phyloP scores from a whole-genome alignment of 2,888 invertebrate species.

The Meloe dianella region DNA sequence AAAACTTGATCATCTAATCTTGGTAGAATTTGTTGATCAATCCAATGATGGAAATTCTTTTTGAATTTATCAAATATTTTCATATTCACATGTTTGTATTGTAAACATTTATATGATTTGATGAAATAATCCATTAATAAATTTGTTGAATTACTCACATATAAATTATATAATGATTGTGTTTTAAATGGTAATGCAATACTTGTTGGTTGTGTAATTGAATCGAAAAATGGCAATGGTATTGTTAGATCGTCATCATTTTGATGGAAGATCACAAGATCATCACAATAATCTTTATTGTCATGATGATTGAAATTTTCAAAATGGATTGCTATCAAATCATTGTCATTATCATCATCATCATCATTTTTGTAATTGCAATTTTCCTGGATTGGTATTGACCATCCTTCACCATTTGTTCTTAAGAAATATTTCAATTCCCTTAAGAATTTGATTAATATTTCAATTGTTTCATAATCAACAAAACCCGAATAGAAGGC shows the following conservation, averaged over 20 bases:
- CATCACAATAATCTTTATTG: conserved; percentile 37
- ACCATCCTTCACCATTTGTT: conserved; percentile 69
- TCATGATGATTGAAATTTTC: conserved; percentile 20
- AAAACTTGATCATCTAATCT: conserved; percentile 67
- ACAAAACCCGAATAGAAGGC: conserved; percentile 70
- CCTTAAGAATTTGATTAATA: conserved; percentile 64
- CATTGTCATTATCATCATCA: conserved; percentile 17
- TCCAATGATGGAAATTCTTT: conserved; percentile 63
- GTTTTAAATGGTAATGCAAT: conserved; percentile 68
- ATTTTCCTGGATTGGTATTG: conserved; percentile 46
- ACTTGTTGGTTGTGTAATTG: conserved; percentile 61
- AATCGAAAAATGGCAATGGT: conserved; percentile 68
- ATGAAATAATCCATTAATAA: conserved; percentile 64
- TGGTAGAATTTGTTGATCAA: conserved; percentile 57
- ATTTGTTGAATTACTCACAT: conserved; percentile 53
- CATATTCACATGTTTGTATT: conserved; percentile 53
- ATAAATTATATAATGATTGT: conserved; percentile 60
- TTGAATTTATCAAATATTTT: conserved; percentile 60
- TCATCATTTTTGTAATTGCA: too few relatives aligned
- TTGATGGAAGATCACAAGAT: conserved; percentile 33
- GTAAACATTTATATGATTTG: conserved; percentile 60
- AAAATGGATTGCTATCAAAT: conserved; percentile 35
- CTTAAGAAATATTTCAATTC: conserved; percentile 65
- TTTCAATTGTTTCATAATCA: conserved; percentile 63
- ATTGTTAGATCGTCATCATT: conserved; percentile 44